These are phyloP conservation scores for Podarcis cretensis DNA, from an alignment of 2,113 vertebrate species.

Conservation along the genomic window DNA sequence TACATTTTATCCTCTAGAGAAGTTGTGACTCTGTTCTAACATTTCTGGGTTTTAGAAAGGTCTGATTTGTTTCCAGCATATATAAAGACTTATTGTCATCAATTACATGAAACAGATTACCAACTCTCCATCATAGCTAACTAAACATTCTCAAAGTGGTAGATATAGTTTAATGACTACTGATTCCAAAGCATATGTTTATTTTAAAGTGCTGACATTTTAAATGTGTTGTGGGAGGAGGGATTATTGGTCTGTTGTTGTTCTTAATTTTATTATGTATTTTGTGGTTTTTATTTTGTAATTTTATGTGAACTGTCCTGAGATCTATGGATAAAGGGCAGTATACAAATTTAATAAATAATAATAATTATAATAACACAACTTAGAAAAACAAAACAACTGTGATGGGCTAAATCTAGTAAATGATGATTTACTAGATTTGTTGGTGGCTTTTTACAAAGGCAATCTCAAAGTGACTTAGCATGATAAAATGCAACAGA, in stretches of 20 bases:
- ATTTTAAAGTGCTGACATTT: neutral
- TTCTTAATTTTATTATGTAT: too few relatives aligned
- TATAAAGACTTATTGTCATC: constrained; percentile 12
- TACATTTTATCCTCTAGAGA: neutral
- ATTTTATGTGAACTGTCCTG: too few relatives aligned
- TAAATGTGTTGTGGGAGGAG: too few relatives aligned
- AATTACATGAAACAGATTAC: constrained; percentile 21
- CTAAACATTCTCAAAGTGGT: neutral
- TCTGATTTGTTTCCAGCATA: neutral
- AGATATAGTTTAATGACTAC: neutral
- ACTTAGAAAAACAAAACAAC: neutral
- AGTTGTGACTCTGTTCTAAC: neutral
- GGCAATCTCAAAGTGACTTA: too few relatives aligned
- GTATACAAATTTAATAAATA: too few relatives aligned
- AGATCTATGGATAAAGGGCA: too few relatives aligned
- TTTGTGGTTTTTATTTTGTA: too few relatives aligned
- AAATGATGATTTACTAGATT: too few relatives aligned
- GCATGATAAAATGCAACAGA: too few relatives aligned
- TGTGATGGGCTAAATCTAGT: neutral
- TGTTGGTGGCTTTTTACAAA: too few relatives aligned
- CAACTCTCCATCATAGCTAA: neutral
- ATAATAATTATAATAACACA: too few relatives aligned
- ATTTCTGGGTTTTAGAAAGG: constrained; percentile 13
- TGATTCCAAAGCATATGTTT: neutral
- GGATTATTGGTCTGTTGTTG: too few relatives aligned